Conservation (phyloP, 2,113 vertebrate genomes). For the Hyaena hyaena region DNA sequence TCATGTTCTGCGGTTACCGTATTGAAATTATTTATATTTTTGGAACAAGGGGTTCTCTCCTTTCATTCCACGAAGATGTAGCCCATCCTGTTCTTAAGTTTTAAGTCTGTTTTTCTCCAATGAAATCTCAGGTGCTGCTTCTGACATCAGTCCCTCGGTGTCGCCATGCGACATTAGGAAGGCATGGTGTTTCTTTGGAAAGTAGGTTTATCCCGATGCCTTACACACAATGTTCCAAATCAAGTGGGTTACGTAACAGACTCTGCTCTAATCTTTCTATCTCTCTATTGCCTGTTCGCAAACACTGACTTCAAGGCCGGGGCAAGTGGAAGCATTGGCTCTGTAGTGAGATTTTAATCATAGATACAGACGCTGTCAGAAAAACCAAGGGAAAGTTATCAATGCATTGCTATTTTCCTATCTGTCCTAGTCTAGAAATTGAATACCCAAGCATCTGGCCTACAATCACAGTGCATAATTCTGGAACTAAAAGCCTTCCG, state of each 20-base stretch:
- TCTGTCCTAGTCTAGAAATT: background rate
- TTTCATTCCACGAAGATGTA: background rate
- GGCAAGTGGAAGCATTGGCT: background rate
- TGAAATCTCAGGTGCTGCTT: background rate
- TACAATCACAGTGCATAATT: background rate
- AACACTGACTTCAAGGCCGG: background rate
- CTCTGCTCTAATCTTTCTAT: background rate
- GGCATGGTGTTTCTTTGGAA: background rate
- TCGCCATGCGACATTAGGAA: background rate
- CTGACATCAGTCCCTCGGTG: background rate
- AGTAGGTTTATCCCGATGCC: background rate
- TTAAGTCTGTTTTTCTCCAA: background rate
- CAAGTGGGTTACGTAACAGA: background rate
- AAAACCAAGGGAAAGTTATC: background rate
- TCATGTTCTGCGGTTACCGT: background rate
- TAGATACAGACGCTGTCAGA: background rate
- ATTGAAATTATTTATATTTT: background rate
- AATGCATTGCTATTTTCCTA: background rate
- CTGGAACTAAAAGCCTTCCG: background rate
- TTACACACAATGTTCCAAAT: background rate
- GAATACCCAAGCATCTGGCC: background rate
- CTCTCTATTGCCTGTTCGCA: background rate
- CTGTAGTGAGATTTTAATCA: background rate
- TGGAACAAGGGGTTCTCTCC: background rate
- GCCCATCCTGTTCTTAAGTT: background rate